Percentiles rank a stretch among this genome's conserved stretches.
Evolutionary conservation across 2,888 invertebrate genomes (phyloP).

Genomic region (Clanis bilineata): DNA sequence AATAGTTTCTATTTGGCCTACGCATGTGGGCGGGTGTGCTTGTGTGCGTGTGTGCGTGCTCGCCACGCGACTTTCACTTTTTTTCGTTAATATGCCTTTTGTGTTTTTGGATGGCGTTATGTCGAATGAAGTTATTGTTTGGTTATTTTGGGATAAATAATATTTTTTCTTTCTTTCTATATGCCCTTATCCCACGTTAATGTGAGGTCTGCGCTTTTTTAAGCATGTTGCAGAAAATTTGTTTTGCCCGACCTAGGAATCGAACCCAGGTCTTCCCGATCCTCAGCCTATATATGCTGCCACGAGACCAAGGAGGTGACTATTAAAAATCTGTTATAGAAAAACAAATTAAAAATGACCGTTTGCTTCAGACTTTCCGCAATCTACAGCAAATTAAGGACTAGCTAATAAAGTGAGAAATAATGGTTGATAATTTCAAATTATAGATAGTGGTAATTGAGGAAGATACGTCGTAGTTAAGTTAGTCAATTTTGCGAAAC

Average conservation of each 20-base stretch:
- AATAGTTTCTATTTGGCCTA: neutral
- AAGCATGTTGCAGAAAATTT: too few relatives aligned
- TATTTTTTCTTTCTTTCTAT: too few relatives aligned
- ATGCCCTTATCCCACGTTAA: too few relatives aligned
- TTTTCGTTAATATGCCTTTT: conserved; percentile 78
- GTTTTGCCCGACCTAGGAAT: too few relatives aligned
- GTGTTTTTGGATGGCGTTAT: conserved; percentile 72
- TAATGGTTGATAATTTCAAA: neutral
- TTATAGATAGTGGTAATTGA: neutral
- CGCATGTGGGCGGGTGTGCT: conserved; percentile 32
- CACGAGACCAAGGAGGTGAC: too few relatives aligned
- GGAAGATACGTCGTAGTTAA: neutral
- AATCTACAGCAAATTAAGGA: neutral
- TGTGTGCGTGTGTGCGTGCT: conserved; percentile 39
- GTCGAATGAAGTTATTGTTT: conserved; percentile 31
- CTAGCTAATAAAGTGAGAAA: neutral
- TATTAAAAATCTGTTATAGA: too few relatives aligned
- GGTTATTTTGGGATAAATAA: too few relatives aligned
- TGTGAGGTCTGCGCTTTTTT: too few relatives aligned
- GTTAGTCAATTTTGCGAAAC: neutral
- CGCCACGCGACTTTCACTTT: conserved; percentile 69
- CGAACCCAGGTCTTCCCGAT: too few relatives aligned
- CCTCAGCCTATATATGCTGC: too few relatives aligned
- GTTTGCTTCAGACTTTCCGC: neutral
- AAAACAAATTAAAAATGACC: too few relatives aligned